phyloP scores from a whole-genome alignment of 2,113 vertebrate species.

The Corvus cornix region DNA sequence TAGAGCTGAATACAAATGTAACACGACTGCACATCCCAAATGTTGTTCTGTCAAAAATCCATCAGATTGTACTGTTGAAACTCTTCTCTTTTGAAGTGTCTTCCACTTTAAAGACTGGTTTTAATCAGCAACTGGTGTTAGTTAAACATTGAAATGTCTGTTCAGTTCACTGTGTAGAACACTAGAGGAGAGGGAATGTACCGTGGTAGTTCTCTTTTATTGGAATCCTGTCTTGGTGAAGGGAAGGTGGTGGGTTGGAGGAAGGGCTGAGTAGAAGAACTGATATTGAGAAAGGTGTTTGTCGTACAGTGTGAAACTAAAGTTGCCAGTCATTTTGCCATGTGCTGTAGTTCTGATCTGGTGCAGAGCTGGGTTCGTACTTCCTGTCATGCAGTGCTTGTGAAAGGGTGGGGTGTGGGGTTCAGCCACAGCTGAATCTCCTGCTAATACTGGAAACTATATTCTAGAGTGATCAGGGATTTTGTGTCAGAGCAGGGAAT shows the following conservation, averaged over 20 bases:
- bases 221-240: background rate
- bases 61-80: background rate
- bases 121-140: background rate
- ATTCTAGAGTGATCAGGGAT: background rate
- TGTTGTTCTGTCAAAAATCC: conserved; percentile 1
- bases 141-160: background rate
- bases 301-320: background rate
- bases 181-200: background rate
- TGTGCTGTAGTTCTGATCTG: background rate
- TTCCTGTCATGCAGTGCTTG: background rate
- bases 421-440: background rate
- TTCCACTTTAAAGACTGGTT: background rate
- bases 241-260: background rate
- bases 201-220: background rate
- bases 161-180: background rate
- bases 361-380: background rate
- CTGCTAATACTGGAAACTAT: background rate
- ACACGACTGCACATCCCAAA: background rate
- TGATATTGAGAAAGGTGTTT: background rate
- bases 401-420: background rate
- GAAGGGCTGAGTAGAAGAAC: background rate
- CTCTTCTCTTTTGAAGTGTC: background rate
- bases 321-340: background rate
- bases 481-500: background rate
- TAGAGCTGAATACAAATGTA: background rate